Evolutionary conservation across 2,888 invertebrate genomes (phyloP).

Genomic region (Aquatica leii): DNA sequence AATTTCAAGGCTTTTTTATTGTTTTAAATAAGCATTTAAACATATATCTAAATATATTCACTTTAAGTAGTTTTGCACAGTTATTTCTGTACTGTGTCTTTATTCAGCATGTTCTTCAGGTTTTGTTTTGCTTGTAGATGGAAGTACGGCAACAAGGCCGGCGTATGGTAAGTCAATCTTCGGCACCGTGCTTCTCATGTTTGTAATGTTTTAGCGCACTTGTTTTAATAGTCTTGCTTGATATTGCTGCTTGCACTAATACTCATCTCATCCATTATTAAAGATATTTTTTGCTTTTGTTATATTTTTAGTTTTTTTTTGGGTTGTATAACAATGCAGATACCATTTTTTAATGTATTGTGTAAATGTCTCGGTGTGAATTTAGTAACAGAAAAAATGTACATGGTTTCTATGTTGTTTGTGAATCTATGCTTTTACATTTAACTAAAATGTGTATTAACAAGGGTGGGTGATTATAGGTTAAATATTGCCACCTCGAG

Average conservation of each 20-base stretch:
- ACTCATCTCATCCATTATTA: constrained; percentile 1
- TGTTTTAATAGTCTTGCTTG: neutral
- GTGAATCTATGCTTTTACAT: too few relatives aligned
- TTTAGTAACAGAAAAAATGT: too few relatives aligned
- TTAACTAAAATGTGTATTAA: too few relatives aligned
- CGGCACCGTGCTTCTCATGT: constrained; percentile 40
- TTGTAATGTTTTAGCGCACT: constrained; percentile 49
- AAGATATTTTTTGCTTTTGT: constrained; percentile 23
- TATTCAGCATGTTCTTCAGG: constrained; percentile 49
- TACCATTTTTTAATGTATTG: neutral
- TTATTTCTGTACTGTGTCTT: constrained; percentile 19
- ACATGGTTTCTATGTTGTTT: too few relatives aligned
- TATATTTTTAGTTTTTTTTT: neutral
- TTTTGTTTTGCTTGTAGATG: constrained; percentile 64
- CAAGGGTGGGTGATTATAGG: too few relatives aligned
- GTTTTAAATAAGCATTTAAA: too few relatives aligned
- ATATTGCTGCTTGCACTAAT: constrained; percentile 20
- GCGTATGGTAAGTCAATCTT: constrained; percentile 60
- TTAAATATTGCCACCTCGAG: too few relatives aligned
- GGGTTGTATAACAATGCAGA: neutral
- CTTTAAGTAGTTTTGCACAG: neutral
- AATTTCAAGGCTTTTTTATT: too few relatives aligned
- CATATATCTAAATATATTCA: too few relatives aligned
- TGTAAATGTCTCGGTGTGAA: neutral
- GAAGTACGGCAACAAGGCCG: constrained; percentile 62